A percentile compares a stretch with the other conserved stretches of the same genome.
Evolutionary conservation across 2,888 invertebrate species (phyloP).

Genomic region (Parnassius smintheus): DNA sequence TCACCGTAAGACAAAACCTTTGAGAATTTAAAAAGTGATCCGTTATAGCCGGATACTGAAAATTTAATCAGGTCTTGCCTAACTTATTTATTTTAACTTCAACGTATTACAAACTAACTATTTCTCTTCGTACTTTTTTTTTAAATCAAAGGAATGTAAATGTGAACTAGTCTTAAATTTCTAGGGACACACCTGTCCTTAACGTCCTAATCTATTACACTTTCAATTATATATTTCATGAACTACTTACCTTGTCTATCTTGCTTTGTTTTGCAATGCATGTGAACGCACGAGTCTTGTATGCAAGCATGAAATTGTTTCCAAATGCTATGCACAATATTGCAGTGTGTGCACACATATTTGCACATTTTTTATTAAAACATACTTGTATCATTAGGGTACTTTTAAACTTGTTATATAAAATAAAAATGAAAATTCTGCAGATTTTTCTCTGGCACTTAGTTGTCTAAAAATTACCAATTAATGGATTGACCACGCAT

Average conservation of each 20-base stretch:
- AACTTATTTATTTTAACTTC: background rate
- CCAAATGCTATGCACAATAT: constrained; percentile 18
- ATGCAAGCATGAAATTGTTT: constrained; percentile 24
- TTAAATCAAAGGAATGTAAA: constrained; percentile 6
- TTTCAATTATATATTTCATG: constrained; percentile 13
- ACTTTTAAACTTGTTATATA: too few species aligned
- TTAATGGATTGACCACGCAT: too few species aligned
- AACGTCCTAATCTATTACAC: background rate
- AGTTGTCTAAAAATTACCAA: too few species aligned
- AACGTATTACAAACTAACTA: background rate
- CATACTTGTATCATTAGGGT: too few species aligned
- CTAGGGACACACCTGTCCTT: background rate
- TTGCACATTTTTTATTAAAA: constrained; percentile 5
- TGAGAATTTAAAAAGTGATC: constrained; percentile 73
- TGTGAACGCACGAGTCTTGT: constrained; percentile 26
- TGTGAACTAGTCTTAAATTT: constrained; percentile 14
- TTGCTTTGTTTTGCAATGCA: constrained; percentile 29
- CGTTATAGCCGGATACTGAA: constrained; percentile 55
- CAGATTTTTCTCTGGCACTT: too few species aligned
- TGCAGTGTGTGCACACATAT: constrained; percentile 8
- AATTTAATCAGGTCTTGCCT: constrained; percentile 27
- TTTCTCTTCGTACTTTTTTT: constrained; percentile 1
- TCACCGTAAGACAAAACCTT: constrained; percentile 70
- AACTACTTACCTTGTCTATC: constrained; percentile 17
- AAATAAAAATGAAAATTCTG: too few species aligned